These are phyloP conservation scores for Pocillopora verrucosa DNA, from an alignment of 64 coral and sea anemone genomes.

Conservation along the genomic window DNA sequence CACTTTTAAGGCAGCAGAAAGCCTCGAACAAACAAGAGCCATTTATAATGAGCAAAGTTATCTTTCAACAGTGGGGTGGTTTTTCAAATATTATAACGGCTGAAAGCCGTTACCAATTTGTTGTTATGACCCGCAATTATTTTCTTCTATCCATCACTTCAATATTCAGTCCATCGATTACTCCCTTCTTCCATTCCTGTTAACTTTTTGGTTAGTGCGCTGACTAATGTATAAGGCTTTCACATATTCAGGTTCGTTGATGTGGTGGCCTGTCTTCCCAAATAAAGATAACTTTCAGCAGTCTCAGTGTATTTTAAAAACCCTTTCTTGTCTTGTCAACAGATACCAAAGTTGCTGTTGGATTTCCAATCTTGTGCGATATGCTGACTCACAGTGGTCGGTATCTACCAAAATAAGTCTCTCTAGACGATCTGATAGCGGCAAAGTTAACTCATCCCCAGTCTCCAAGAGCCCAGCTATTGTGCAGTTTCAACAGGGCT, in stretches of 20 bases:
- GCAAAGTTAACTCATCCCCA: conserved; percentile 67
- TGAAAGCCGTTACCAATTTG: too few relatives aligned
- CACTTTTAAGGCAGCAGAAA: too few relatives aligned
- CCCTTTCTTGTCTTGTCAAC: neutral
- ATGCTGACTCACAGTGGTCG: conserved; percentile 17
- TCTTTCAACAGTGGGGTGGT: too few relatives aligned
- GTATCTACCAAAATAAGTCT: conserved; percentile 41
- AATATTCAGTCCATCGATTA: too few relatives aligned
- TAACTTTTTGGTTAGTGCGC: too few relatives aligned
- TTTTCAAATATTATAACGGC: too few relatives aligned
- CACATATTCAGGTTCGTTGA: too few relatives aligned
- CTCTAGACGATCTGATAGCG: conserved; percentile 41
- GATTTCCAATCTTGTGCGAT: conserved; percentile 13
- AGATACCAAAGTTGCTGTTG: conserved; percentile 60
- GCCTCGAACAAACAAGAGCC: neutral
- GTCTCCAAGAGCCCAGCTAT: conserved; percentile 52
- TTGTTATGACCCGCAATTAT: too few relatives aligned
- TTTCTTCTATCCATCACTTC: too few relatives aligned
- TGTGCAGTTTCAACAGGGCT: conserved; percentile 39
- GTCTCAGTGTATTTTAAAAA: neutral
- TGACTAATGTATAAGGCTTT: too few relatives aligned
- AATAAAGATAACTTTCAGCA: neutral
- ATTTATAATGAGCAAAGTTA: neutral
- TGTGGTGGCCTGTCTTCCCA: neutral
- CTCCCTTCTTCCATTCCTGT: too few relatives aligned